Base-by-base conservation (phyloP, 2,113 vertebrate species). In the Odontophorus gujanensis region DNA sequence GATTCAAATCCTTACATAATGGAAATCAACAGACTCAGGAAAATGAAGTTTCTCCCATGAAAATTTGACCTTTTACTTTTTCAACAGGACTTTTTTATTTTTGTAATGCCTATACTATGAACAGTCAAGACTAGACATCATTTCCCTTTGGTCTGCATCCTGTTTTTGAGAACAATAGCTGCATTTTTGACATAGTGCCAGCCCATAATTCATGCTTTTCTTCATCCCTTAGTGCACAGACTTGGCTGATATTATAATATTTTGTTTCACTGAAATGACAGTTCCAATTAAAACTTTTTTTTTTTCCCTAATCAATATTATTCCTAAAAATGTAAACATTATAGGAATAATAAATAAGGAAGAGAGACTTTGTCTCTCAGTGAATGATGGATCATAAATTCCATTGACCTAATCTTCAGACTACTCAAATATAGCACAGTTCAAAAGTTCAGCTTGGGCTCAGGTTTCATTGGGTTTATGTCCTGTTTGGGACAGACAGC, bases 61-160 rank as follows among this genome's bases (percentile, higher is more conserved):
- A 72, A 18, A 61, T 73, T 17, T 90, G 77, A 84, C 69, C 53
- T 85, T 81, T 42, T 81, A 53, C 65, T 12, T 89, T 79, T 85
- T 61, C 14, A 58, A 1, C 6, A 45, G 26, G 45, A 48, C 42
- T 28, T 8, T 62, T 26, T 4, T 61, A 10, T 62, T 2, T 26
- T 83, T 65, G 85, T 81, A 48, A 62, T 79, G 53, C 53, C 85
- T 69, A 32, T 65, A 34, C 11, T 66, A 47, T 36, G 63, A 86
- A 45, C 65, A 92, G 82, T 87, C 50, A 83, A 68, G 81, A 82
- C 69, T 43, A 91, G 75, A 87, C 85, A 89, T 55, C 42, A 50
- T 91, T 95, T 95, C 92, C 87, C 71, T 38, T 67, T 67, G 43
- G 68, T 95, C 93, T 95, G 72, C 80, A 92, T 96, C 96, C 96